Conservation (phyloP, 2,113 vertebrate species). For the Odocoileus hemionus region DNA sequence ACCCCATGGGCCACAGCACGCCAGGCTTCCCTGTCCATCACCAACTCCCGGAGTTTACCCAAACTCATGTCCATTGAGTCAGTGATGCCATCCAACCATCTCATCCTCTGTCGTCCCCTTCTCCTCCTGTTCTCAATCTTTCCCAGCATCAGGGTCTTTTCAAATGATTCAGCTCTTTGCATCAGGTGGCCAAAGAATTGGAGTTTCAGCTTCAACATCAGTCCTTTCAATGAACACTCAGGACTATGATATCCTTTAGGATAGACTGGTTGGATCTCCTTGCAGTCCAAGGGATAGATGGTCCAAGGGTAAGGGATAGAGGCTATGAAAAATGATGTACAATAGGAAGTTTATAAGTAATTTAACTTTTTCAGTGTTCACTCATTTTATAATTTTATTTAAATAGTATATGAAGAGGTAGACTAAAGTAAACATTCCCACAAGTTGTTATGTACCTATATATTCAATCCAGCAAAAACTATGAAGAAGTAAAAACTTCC, state of each 20-base stretch:
- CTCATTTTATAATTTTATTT: not conserved
- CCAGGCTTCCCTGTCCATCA: not conserved
- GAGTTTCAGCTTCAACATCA: not conserved
- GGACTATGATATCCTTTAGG: not conserved
- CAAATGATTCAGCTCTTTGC: not conserved
- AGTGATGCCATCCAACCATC: not conserved
- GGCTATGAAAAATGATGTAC: not conserved
- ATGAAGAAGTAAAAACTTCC: not conserved
- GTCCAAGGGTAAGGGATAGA: not conserved
- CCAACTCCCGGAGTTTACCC: not conserved
- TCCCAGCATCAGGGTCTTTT: not conserved
- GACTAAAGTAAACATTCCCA: not conserved
- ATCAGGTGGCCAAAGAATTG: not conserved
- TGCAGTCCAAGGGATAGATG: not conserved
- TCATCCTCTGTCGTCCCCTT: not conserved
- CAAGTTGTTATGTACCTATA: not conserved
- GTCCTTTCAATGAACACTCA: not conserved
- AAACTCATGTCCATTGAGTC: not conserved
- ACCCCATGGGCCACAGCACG: accelerated
- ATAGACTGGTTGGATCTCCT: not conserved
- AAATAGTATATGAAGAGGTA: not conserved
- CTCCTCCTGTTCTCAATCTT: not conserved
- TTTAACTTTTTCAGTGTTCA: not conserved
- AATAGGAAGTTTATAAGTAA: not conserved
- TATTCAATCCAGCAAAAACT: not conserved